These are phyloP conservation scores for Hippasteria phrygiana DNA, from an alignment of 53 echinoderm and acorn worm genomes.

Conservation along the genomic window DNA sequence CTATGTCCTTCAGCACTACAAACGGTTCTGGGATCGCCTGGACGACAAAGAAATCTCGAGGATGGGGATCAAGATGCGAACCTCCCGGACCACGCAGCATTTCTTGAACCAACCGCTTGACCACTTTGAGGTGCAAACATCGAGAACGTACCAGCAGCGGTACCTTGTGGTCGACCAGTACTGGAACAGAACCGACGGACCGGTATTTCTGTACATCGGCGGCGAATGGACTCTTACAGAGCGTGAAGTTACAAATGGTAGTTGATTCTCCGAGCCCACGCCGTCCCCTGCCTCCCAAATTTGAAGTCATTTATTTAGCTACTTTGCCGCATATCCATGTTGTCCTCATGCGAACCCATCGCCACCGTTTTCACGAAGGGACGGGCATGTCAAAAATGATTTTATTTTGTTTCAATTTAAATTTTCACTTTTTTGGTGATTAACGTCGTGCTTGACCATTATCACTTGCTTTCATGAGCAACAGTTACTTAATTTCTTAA, in stretches of 20 bases:
- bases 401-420: too few relatives aligned
- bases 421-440: too few relatives aligned
- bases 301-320: neutral
- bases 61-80: neutral
- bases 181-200: conserved; percentile 73
- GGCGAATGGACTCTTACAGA: conserved; percentile 62
- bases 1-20: conserved; percentile 7
- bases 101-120: neutral
- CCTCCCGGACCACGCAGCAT: neutral
- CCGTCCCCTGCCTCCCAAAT: neutral
- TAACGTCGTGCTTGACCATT: too few relatives aligned
- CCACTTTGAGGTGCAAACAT: conserved; percentile 6
- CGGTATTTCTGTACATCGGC: conserved; percentile 79
- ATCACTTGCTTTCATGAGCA: too few relatives aligned
- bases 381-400: too few relatives aligned
- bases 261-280: neutral
- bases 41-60: neutral
- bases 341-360: too few relatives aligned
- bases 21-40: neutral
- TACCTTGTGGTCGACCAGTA: conserved; percentile 66
- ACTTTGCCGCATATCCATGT: too few relatives aligned
- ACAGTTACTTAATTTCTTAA: too few relatives aligned
- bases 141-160: conserved; percentile 19
- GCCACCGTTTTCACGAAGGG: too few relatives aligned
- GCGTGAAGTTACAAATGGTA: conserved; percentile 51